A percentile compares a stretch with the other conserved stretches of the same genome.
These are phyloP conservation scores for Morone saxatilis DNA, from an alignment of 2,113 vertebrate genomes.

Conservation along the genomic window DNA sequence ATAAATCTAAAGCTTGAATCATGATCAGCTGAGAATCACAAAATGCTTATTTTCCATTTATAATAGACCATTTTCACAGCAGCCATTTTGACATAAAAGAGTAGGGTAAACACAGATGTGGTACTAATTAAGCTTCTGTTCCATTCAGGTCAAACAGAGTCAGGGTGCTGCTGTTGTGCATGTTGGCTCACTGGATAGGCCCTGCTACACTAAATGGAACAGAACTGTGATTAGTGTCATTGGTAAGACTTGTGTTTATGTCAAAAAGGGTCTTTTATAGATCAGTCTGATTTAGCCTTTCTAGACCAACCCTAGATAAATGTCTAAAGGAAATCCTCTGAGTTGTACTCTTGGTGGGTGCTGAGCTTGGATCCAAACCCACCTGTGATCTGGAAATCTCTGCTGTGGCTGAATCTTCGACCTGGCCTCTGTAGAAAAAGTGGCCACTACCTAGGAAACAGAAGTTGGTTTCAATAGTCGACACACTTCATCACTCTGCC, in stretches of 20 bases:
- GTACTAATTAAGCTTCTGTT: no score
- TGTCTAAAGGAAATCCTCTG: background rate
- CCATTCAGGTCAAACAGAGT: no score
- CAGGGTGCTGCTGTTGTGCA: no score
- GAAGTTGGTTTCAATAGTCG: background rate
- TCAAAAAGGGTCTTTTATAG: no score
- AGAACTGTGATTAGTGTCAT: background rate
- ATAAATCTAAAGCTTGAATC: background rate
- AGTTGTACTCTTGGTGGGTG: no score
- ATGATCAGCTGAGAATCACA: background rate
- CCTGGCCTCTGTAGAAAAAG: constrained; percentile 84
- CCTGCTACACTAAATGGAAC: no score
- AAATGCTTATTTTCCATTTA: background rate
- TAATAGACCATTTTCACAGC: no score
- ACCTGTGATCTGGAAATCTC: constrained; percentile 88
- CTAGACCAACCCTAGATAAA: background rate
- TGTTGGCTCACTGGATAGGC: no score
- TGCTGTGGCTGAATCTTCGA: constrained; percentile 86
- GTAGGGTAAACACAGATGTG: no score
- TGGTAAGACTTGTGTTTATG: no score
- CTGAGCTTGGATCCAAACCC: background rate
- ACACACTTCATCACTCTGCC: background rate
- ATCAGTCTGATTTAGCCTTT: background rate
- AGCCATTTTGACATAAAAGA: no score
- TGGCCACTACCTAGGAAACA: constrained; percentile 77